Conservation (phyloP, 2,888 invertebrate genomes). For the Drosophila austrosaltans region DNA sequence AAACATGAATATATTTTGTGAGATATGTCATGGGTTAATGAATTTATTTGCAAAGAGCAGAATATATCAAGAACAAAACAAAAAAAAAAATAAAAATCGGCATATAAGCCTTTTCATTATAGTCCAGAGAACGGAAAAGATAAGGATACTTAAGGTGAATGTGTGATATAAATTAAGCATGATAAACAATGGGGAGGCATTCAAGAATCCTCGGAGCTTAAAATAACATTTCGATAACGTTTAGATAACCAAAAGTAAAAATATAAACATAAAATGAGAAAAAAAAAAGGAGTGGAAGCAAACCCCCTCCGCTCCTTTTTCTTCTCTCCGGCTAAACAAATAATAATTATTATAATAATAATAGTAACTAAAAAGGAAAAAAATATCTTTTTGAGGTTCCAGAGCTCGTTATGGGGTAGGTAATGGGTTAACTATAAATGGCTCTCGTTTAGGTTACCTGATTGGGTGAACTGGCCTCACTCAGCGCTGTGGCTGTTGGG, state of each 20-base stretch:
- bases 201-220: conserved; percentile 19
- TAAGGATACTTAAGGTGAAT: conserved; percentile 33
- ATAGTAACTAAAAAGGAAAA: conserved; percentile 35
- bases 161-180: conserved; percentile 40
- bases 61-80: conserved; percentile 35
- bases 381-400: conserved; percentile 28
- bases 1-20: conserved; percentile 25
- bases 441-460: conserved; percentile 77
- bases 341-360: conserved; percentile 25
- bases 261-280: neutral
- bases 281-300: neutral
- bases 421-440: conserved; percentile 6
- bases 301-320: neutral
- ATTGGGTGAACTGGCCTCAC: conserved; percentile 81
- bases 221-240: conserved; percentile 12
- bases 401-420: conserved; percentile 44
- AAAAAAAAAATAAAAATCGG: conserved; percentile 33
- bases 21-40: conserved; percentile 12
- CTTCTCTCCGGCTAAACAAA: neutral
- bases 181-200: conserved; percentile 31
- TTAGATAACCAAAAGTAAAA: conserved; percentile 35
- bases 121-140: conserved; percentile 26
- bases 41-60: conserved; percentile 63
- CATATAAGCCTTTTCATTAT: no score
- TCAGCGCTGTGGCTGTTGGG: conserved; percentile 63